Evolutionary conservation across 1,140 invertebrate species (phyloP).

Genomic region (Zaprionus gabonicus): DNA sequence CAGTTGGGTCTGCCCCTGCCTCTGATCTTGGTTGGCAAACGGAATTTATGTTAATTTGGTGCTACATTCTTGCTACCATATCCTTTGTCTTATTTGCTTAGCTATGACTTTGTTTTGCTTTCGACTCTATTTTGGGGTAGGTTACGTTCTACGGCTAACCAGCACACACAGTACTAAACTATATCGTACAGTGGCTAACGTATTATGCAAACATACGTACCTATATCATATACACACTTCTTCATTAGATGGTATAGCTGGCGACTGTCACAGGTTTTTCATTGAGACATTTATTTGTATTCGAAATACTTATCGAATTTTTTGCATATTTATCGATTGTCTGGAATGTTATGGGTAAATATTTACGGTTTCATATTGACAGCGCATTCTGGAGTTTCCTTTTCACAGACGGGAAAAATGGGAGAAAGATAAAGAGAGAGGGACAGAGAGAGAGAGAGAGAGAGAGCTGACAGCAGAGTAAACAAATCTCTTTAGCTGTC

Average conservation of each 20-base stretch:
- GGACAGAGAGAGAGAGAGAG: neutral
- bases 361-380: constrained; percentile 23
- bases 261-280: constrained; percentile 7
- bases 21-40: constrained; percentile 31
- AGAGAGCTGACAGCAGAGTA: neutral
- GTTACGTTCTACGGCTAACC: constrained; percentile 16
- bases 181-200: neutral
- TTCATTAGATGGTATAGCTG: neutral
- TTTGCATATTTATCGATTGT: constrained; percentile 26
- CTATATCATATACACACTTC: neutral
- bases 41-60: constrained; percentile 81
- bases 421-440: neutral
- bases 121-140: constrained; percentile 33
- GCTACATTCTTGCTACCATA: constrained; percentile 54
- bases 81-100: constrained; percentile 47
- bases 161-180: neutral
- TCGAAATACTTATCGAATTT: constrained; percentile 15
- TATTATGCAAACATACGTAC: neutral
- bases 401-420: neutral
- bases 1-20: neutral
- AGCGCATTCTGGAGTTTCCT: neutral
- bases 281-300: constrained; percentile 39
- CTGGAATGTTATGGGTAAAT: constrained; percentile 14
- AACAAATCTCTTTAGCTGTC: constrained; percentile 5
- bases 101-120: constrained; percentile 55